Percentiles rank a stretch among this genome's conserved stretches.
Conservation (phyloP, 2,888 invertebrate species). For the Plutella xylostella region DNA sequence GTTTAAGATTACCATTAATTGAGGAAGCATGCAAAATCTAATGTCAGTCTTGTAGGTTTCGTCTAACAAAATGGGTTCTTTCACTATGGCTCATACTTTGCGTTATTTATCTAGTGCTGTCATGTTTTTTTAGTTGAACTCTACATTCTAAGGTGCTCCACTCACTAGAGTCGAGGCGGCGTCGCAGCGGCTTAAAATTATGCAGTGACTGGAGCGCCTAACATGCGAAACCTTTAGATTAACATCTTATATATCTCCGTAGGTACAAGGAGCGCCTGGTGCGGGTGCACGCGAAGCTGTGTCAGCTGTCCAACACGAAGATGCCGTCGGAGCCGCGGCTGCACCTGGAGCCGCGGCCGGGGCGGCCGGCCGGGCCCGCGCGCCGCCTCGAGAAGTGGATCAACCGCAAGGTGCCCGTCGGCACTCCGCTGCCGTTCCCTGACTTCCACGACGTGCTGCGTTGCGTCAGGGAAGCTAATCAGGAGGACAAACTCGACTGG, state of each 20-base stretch:
- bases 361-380: slow-evolving; percentile 48
- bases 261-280: slow-evolving; percentile 62
- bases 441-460: slow-evolving; percentile 67
- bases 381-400: slow-evolving; percentile 51
- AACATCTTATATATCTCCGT: not conserved
- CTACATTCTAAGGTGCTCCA: too few relatives aligned
- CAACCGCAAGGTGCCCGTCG: slow-evolving; percentile 53
- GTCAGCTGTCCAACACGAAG: slow-evolving; percentile 70
- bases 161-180: too few relatives aligned
- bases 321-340: slow-evolving; percentile 56
- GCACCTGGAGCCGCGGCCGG: slow-evolving; percentile 41
- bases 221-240: not conserved
- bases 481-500: slow-evolving; percentile 48
- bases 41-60: too few relatives aligned
- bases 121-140: not conserved
- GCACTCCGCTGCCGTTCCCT: slow-evolving; percentile 54
- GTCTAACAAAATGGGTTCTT: too few relatives aligned
- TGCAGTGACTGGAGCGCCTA: too few relatives aligned
- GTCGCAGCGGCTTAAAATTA: too few relatives aligned
- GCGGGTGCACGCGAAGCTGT: slow-evolving; percentile 69
- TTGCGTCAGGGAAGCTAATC: slow-evolving; percentile 50
- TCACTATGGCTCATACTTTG: not conserved
- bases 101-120: slow-evolving; percentile 26
- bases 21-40: too few relatives aligned
- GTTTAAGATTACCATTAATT: too few relatives aligned